Conservation (phyloP, 2,797 vertebrate genomes). For the Poliocrania exsul region DNA sequence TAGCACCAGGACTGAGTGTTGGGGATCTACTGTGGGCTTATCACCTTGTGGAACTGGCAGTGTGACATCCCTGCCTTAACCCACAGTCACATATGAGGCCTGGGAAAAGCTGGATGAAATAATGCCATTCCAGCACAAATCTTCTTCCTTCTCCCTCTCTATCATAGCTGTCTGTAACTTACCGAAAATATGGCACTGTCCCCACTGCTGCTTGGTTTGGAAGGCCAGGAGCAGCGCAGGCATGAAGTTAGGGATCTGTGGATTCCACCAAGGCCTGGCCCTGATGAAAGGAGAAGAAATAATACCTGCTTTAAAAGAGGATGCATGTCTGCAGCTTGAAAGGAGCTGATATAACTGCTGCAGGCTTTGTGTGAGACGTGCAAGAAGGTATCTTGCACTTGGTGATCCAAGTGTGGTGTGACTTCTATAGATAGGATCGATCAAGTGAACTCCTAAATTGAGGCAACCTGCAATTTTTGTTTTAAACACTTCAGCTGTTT, state of each 20-base stretch:
- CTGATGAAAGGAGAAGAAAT: background rate
- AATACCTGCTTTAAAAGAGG: background rate
- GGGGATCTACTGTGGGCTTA: background rate
- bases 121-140: background rate
- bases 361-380: fast-evolving
- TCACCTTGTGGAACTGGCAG: background rate
- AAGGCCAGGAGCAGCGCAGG: background rate
- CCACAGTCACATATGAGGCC: background rate
- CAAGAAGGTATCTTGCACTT: background rate
- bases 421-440: background rate
- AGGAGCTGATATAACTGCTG: background rate
- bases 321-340: background rate
- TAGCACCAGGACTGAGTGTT: background rate
- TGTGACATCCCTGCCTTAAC: background rate
- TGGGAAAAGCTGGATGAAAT: background rate
- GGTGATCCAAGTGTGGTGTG: background rate
- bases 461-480: background rate
- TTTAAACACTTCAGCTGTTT: background rate
- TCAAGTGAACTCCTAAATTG: background rate
- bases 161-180: background rate
- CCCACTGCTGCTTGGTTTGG: background rate
- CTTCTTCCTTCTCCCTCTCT: background rate
- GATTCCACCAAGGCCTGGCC: background rate
- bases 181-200: background rate
- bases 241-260: background rate